A percentile compares a stretch with the other conserved stretches of the same genome.
Conservation (phyloP, 2,888 invertebrate species). For the Drosophila pegasa region DNA sequence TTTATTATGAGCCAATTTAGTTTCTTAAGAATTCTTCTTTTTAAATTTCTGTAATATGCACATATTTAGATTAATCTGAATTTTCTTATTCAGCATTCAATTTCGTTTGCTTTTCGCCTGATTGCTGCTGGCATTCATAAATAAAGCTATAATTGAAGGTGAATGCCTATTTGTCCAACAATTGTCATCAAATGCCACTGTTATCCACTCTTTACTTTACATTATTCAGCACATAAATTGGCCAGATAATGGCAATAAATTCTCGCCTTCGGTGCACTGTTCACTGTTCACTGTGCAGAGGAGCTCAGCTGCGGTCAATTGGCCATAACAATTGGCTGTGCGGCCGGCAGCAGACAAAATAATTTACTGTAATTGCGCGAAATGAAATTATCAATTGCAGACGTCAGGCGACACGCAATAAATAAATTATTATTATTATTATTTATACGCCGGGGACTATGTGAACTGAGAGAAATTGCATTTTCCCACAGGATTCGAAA, state of each 20-base stretch:
- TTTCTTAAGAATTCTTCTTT: background rate
- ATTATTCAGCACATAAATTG: conserved; percentile 35
- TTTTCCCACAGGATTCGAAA: conserved; percentile 68
- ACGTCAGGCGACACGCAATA: conserved; percentile 55
- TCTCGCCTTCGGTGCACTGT: conserved; percentile 33
- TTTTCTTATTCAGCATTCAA: background rate
- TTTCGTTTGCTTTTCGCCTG: conserved; percentile 14
- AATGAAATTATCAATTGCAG: conserved; percentile 78
- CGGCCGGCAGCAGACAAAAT: conserved; percentile 51
- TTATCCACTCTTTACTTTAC: background rate
- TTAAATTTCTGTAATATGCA: background rate
- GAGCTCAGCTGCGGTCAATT: conserved; percentile 24
- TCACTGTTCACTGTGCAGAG: no score
- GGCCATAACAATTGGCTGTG: conserved; percentile 34
- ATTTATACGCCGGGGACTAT: conserved; percentile 29
- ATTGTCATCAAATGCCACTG: conserved; percentile 34
- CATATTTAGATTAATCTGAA: background rate
- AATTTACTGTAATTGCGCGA: conserved; percentile 72
- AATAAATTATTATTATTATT: conserved; percentile 60
- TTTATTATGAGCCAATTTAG: background rate
- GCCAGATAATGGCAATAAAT: conserved; percentile 53
- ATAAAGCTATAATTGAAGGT: conserved; percentile 29
- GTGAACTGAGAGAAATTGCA: conserved; percentile 62
- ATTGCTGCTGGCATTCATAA: conserved; percentile 29
- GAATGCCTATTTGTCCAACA: conserved; percentile 42